phyloP scores from a whole-genome alignment of 2,113 vertebrate species.

The Chlorodrepanis virens region DNA sequence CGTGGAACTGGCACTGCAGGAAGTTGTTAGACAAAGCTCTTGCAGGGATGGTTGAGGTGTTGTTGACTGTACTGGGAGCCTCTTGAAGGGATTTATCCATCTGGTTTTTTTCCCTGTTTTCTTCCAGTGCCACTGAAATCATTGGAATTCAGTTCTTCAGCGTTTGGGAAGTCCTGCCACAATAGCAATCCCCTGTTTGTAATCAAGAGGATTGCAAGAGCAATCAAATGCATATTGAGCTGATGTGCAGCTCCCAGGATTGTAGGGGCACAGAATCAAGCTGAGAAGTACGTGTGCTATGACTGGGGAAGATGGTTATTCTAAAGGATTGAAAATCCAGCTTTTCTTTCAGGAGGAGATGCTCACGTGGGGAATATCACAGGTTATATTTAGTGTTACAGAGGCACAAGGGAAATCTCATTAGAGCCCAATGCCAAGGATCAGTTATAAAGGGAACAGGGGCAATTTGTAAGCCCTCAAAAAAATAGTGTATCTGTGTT shows the following conservation, averaged over 20 bases:
- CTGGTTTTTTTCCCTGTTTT: neutral
- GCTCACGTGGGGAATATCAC: neutral
- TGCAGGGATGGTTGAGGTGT: neutral
- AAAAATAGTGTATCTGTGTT: neutral
- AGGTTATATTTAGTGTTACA: neutral
- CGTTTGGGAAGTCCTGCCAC: neutral
- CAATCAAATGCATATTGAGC: neutral
- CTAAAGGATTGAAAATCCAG: neutral
- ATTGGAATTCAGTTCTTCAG: neutral
- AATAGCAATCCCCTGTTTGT: neutral
- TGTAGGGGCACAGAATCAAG: neutral
- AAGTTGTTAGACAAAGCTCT: neutral
- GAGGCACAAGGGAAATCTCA: neutral
- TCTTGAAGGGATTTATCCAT: neutral
- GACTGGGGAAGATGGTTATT: neutral
- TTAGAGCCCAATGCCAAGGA: neutral
- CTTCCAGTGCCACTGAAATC: neutral
- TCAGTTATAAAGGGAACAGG: neutral
- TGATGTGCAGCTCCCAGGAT: neutral
- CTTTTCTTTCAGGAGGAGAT: neutral
- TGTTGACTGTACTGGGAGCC: neutral
- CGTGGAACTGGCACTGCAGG: neutral
- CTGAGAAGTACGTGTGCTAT: neutral
- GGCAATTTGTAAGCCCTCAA: neutral
- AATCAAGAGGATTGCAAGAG: neutral